These are phyloP conservation scores for Acanthoscelides obtectus DNA, from an alignment of 2,888 invertebrate genomes.

Conservation along the genomic window DNA sequence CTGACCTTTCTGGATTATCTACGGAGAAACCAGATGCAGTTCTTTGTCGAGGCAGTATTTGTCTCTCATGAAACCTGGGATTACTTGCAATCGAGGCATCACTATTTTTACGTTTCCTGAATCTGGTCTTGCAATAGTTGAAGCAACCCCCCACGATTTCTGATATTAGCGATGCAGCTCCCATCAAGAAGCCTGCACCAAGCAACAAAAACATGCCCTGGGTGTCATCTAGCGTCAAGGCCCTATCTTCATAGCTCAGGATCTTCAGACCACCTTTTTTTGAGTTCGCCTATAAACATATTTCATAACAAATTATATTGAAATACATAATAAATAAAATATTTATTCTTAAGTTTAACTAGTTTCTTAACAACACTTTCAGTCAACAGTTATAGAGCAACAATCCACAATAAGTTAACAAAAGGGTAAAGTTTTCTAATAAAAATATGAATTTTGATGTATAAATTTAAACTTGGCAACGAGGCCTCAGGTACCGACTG, in stretches of 20 bases:
- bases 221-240: constrained; percentile 72
- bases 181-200: constrained; percentile 64
- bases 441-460: too few relatives aligned
- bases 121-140: constrained; percentile 49
- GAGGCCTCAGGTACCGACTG: too few relatives aligned
- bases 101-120: constrained; percentile 27
- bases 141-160: constrained; percentile 70
- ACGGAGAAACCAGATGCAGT: neutral
- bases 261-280: constrained; percentile 46
- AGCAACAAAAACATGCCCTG: constrained; percentile 78
- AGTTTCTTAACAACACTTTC: too few relatives aligned
- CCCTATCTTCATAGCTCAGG: constrained; percentile 60
- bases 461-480: neutral
- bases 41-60: constrained; percentile 22
- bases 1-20: too few relatives aligned
- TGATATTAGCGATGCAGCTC: constrained; percentile 57
- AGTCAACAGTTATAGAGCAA: too few relatives aligned
- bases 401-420: too few relatives aligned
- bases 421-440: too few relatives aligned
- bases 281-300: constrained; percentile 45
- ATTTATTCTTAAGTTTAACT: too few relatives aligned
- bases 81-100: constrained; percentile 36
- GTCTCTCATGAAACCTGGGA: constrained; percentile 35
- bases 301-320: neutral
- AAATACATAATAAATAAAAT: too few relatives aligned